phyloP scores from a whole-genome alignment of 37 sponge, comb jelly and placozoan species.

The Hormiphora californensis region DNA sequence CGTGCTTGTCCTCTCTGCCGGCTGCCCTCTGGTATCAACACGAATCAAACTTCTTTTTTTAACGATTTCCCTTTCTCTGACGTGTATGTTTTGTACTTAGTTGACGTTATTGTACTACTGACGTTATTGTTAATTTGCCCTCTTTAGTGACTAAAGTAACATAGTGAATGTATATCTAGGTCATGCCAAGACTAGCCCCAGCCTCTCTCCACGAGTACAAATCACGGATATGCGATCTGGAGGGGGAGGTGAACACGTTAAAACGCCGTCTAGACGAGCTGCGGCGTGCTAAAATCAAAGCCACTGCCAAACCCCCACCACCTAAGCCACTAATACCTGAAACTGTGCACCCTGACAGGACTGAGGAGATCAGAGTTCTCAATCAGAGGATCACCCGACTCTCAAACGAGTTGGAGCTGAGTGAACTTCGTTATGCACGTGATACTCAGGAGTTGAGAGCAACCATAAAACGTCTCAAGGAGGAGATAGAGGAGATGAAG shows the following conservation, averaged over 20 bases:
- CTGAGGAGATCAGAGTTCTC: neutral
- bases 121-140: too few relatives aligned
- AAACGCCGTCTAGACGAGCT: conserved; percentile 50
- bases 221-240: conserved; percentile 11
- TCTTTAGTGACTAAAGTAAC: too few relatives aligned
- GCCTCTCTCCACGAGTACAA: conserved; percentile 15
- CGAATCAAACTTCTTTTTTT: too few relatives aligned
- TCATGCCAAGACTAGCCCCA: conserved; percentile 35
- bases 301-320: conserved; percentile 1
- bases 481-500: neutral
- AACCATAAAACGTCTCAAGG: neutral
- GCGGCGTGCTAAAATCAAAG: conserved; percentile 23
- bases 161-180: too few relatives aligned
- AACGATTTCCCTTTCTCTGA: too few relatives aligned
- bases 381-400: conserved; percentile 24
- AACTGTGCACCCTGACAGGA: neutral
- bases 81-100: too few relatives aligned
- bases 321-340: neutral
- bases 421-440: neutral
- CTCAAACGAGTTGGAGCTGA: neutral
- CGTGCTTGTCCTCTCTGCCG: too few relatives aligned
- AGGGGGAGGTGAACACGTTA: conserved; percentile 7
- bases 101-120: too few relatives aligned
- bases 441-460: conserved; percentile 4
- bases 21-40: too few relatives aligned